A percentile compares a stretch with the other conserved stretches of the same genome.
These are phyloP conservation scores for Phasianus colchicus DNA, from an alignment of 2,113 vertebrate genomes.

Conservation along the genomic window DNA sequence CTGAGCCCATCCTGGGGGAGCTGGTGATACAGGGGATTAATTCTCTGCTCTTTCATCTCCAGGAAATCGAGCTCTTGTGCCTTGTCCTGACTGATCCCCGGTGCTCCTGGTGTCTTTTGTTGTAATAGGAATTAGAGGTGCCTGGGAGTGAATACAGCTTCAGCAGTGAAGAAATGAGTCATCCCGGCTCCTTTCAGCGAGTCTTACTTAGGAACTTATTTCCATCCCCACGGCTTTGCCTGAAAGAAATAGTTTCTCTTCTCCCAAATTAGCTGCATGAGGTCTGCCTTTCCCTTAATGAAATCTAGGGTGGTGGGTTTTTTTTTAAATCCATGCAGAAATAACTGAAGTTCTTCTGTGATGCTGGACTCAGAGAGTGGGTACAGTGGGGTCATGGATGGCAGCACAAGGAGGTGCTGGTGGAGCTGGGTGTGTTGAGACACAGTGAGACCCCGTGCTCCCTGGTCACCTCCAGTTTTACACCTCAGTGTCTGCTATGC, in stretches of 20 bases:
- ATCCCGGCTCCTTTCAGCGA: not conserved
- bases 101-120: not conserved
- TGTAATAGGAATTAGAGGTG: constrained; percentile 2
- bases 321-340: not conserved
- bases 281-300: not conserved
- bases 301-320: not conserved
- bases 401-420: not conserved
- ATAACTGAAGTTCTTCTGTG: not conserved
- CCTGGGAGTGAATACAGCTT: not conserved
- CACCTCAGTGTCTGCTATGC: not conserved
- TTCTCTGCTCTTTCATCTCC: constrained; percentile 33
- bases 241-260: constrained; percentile 27
- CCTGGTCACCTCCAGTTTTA: not conserved
- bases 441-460: not conserved
- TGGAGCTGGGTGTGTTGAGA: not conserved
- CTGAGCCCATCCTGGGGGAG: constrained; percentile 39
- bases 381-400: not conserved
- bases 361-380: not conserved
- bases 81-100: not conserved
- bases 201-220: constrained; percentile 16
- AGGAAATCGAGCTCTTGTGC: constrained; percentile 6
- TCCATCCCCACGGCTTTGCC: not conserved
- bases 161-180: constrained; percentile 34
- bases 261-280: not conserved
- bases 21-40: constrained; percentile 24